These are phyloP conservation scores for Drosophila antonietae DNA, from an alignment of 2,888 invertebrate species.

Conservation along the genomic window DNA sequence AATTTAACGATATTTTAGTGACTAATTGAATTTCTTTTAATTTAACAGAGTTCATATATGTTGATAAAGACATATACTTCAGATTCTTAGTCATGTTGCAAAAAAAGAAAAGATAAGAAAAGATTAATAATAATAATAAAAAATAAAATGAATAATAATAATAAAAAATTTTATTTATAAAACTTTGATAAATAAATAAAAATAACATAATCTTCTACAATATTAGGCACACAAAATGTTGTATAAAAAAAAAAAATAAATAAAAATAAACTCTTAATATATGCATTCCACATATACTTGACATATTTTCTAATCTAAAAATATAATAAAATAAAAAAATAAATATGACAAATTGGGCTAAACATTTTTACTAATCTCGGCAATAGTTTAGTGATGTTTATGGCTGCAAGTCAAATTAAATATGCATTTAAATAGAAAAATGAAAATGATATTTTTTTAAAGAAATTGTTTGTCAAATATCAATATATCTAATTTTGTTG, in stretches of 20 bases:
- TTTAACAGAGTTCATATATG: not conserved
- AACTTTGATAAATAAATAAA: too few species aligned
- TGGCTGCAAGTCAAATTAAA: too few species aligned
- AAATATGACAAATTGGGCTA: not conserved
- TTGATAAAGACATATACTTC: not conserved
- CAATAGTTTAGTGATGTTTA: not conserved
- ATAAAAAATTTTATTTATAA: too few species aligned
- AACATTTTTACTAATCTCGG: not conserved
- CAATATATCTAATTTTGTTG: not conserved
- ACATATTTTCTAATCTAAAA: not conserved
- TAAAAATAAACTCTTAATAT: too few species aligned
- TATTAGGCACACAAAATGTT: not conserved
- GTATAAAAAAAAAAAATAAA: too few species aligned
- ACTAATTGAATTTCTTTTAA: not conserved
- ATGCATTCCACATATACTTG: not conserved
- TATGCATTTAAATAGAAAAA: not conserved
- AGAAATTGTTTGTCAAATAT: too few species aligned
- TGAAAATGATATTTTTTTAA: not conserved
- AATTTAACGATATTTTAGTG: not conserved
- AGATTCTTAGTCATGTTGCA: not conserved
- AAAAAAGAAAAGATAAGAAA: not conserved
- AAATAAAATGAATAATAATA: too few species aligned
- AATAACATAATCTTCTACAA: too few species aligned
- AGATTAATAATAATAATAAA: too few species aligned
- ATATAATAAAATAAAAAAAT: not conserved